Conservation (phyloP, 2,888 invertebrate species). For the Pammene aurita region DNA sequence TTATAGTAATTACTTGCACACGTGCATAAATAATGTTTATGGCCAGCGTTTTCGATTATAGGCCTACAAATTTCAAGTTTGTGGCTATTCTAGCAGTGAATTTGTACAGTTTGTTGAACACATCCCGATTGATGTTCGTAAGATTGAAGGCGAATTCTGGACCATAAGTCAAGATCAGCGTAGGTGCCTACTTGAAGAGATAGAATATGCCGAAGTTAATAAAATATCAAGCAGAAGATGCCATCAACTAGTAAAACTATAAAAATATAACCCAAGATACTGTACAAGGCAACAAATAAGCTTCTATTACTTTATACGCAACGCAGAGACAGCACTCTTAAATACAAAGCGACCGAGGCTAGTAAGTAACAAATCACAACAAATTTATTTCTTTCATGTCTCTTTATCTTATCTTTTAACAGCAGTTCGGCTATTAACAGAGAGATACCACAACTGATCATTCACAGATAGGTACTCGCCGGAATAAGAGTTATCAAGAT, state of each 20-base stretch:
- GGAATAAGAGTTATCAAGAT: conserved; percentile 40
- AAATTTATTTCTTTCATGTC: conserved; percentile 36
- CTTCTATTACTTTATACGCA: background rate
- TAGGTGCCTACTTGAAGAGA: too few relatives aligned
- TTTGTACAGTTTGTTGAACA: too few relatives aligned
- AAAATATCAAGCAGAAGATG: too few relatives aligned
- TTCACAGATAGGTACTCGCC: conserved; percentile 38
- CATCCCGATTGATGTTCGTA: background rate
- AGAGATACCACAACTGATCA: conserved; percentile 37
- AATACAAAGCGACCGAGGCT: conserved; percentile 22
- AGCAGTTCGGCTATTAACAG: conserved; percentile 33
- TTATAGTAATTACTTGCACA: conserved; percentile 47
- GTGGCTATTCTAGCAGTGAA: background rate
- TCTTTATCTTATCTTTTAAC: conserved; percentile 39
- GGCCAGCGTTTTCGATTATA: conserved; percentile 24
- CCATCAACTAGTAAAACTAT: too few relatives aligned
- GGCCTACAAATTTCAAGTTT: background rate
- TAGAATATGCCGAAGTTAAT: too few relatives aligned
- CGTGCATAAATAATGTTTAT: conserved; percentile 30
- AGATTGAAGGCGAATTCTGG: too few relatives aligned
- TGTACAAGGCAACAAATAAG: background rate
- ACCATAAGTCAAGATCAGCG: too few relatives aligned
- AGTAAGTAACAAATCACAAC: conserved; percentile 37
- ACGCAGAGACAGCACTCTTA: background rate
- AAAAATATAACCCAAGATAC: background rate